Evolutionary conservation across 2,797 vertebrate species (phyloP).

Genomic region (Linurgus olivaceus): DNA sequence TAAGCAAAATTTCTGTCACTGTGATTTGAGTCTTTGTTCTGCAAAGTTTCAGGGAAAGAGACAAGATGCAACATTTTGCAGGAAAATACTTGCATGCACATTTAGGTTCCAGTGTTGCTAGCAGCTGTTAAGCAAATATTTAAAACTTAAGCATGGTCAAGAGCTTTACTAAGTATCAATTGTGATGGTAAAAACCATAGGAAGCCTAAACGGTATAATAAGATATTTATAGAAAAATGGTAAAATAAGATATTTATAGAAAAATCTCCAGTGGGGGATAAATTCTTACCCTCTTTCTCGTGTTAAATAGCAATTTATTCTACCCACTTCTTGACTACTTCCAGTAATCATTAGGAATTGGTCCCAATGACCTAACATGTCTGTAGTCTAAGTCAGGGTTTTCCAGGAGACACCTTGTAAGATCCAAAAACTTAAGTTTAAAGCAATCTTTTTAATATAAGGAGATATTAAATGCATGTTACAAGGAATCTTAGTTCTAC

Average conservation of each 20-base stretch:
- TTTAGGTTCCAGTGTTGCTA: background rate
- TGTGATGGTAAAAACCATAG: background rate
- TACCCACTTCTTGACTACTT: background rate
- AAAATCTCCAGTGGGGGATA: background rate
- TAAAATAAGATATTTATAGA: background rate
- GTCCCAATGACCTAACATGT: background rate
- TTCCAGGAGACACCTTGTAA: background rate
- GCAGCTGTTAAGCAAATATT: background rate
- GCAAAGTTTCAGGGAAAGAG: background rate
- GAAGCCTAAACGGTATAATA: background rate
- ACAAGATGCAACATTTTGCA: background rate
- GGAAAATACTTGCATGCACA: background rate
- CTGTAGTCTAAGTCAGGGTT: background rate
- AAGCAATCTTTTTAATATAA: background rate
- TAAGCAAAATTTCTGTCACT: background rate
- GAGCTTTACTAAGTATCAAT: background rate
- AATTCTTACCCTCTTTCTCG: background rate
- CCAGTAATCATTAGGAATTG: background rate
- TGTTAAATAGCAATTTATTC: background rate
- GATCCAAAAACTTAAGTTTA: background rate
- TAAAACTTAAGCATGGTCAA: background rate
- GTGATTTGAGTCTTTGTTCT: background rate
- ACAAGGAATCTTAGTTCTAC: background rate
- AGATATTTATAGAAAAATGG: accelerated
- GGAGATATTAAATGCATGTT: background rate